Conservation (phyloP, 2,888 invertebrate genomes). For the Ecliptopera silaceata region DNA sequence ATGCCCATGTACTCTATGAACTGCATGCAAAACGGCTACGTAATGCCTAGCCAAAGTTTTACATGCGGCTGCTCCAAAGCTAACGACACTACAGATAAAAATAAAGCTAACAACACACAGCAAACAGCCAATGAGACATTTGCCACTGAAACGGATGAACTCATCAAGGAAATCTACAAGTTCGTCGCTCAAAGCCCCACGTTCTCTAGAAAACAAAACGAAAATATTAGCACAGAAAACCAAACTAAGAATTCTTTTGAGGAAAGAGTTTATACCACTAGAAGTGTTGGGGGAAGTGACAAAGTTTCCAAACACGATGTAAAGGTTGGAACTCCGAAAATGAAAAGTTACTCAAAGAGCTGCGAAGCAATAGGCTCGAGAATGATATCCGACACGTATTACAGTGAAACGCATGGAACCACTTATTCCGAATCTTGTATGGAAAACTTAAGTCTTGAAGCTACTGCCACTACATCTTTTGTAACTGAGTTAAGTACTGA, state of each 20-base stretch:
- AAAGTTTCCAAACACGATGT: constrained; percentile 57
- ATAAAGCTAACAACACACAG: constrained; percentile 39
- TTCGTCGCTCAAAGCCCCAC: constrained; percentile 60
- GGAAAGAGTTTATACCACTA: constrained; percentile 47
- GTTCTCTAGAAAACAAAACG: constrained; percentile 36
- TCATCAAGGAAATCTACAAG: constrained; percentile 74
- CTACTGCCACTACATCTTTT: constrained; percentile 47
- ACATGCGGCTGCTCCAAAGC: constrained; percentile 56
- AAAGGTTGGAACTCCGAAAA: constrained; percentile 60
- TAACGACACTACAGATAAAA: constrained; percentile 45
- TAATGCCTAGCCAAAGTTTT: constrained; percentile 57
- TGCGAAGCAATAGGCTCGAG: constrained; percentile 69
- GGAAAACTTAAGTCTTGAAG: constrained; percentile 61
- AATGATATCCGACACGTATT: constrained; percentile 46
- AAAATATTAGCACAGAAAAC: constrained; percentile 10
- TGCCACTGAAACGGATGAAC: constrained; percentile 60
- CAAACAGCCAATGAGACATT: constrained; percentile 35
- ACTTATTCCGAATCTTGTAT: constrained; percentile 67
- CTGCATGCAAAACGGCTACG: constrained; percentile 60
- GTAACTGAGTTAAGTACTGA: constrained; percentile 54
- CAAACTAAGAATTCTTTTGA: constrained; percentile 27
- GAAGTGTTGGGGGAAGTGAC: constrained; percentile 59
- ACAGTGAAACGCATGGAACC: constrained; percentile 46
- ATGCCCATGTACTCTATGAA: constrained; percentile 67
- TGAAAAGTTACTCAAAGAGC: constrained; percentile 68